These are phyloP conservation scores for Nomada ferruginata DNA, from an alignment of 2,888 invertebrate genomes.

Conservation along the genomic window DNA sequence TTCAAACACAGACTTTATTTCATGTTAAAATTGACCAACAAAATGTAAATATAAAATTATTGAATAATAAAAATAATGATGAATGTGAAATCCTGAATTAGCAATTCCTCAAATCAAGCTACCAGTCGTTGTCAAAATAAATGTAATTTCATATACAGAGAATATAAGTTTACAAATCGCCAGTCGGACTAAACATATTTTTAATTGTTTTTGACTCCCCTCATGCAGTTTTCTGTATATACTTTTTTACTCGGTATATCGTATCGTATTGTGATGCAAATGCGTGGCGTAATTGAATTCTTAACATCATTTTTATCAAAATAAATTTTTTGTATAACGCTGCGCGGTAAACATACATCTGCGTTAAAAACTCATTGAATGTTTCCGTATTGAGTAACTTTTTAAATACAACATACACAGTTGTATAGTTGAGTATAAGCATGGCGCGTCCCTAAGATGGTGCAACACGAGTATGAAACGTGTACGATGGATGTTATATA, in stretches of 20 bases:
- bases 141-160: too few species aligned
- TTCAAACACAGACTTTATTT: constrained; percentile 42
- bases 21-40: constrained; percentile 56
- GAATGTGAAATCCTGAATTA: constrained; percentile 8
- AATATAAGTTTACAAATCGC: too few species aligned
- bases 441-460: constrained; percentile 26
- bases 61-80: constrained; percentile 46
- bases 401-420: neutral
- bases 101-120: neutral
- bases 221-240: too few species aligned
- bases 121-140: too few species aligned
- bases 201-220: too few species aligned
- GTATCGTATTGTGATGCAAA: too few species aligned
- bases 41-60: constrained; percentile 53
- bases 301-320: too few species aligned
- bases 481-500: constrained; percentile 16
- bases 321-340: neutral
- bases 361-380: too few species aligned
- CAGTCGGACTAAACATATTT: too few species aligned
- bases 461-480: constrained; percentile 20
- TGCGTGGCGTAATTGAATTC: too few species aligned
- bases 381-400: too few species aligned
- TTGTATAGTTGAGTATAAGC: neutral
- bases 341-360: neutral
- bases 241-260: too few species aligned